Percentiles rank a stretch among this genome's conserved stretches.
Conservation (phyloP, 2,888 invertebrate species). For the Smittia sp. region DNA sequence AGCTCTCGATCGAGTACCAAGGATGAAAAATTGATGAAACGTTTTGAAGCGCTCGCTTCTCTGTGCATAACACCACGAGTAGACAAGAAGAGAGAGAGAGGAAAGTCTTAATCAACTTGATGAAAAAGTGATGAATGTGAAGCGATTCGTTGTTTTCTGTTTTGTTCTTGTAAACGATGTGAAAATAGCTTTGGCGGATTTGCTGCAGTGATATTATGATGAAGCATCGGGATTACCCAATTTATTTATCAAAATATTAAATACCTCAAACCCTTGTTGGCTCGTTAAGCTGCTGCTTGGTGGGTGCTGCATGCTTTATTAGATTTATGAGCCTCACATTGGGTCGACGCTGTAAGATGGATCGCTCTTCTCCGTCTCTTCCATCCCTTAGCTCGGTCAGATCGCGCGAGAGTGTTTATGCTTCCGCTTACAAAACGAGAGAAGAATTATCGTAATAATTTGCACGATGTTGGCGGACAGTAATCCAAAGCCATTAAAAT, state of each 20-base stretch:
- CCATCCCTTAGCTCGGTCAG: background rate
- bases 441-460: constrained; percentile 29
- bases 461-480: constrained; percentile 29
- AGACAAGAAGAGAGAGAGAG: background rate
- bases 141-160: constrained; percentile 4
- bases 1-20: background rate
- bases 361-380: background rate
- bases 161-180: constrained; percentile 21
- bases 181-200: constrained; percentile 25
- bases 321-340: constrained; percentile 25
- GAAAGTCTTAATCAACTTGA: constrained; percentile 33
- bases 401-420: background rate
- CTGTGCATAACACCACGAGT: background rate
- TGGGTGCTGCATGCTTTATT: constrained; percentile 20
- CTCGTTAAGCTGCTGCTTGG: background rate
- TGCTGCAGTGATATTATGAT: constrained; percentile 28
- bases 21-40: too few relatives aligned
- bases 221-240: constrained; percentile 23
- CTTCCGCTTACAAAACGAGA: background rate
- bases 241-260: constrained; percentile 39
- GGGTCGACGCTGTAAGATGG: constrained; percentile 24
- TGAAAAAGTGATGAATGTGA: constrained; percentile 37
- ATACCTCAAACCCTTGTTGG: constrained; percentile 6
- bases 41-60: too few relatives aligned
- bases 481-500: constrained; percentile 23